A percentile compares a stretch with the other conserved stretches of the same genome.
Evolutionary conservation across 2,888 invertebrate species (phyloP).

Genomic region (Nebria salina): DNA sequence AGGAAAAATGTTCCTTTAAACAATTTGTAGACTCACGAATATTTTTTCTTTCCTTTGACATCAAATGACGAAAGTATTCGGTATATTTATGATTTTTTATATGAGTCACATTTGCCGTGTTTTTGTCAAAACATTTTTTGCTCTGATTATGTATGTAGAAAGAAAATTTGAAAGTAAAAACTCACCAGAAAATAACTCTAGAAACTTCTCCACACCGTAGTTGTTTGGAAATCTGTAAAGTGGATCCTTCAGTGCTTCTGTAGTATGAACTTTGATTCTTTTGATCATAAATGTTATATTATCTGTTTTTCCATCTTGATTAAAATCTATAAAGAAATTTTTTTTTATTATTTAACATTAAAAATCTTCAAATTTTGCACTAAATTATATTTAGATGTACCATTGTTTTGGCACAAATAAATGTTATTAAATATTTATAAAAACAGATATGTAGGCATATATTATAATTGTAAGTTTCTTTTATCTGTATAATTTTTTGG

Average conservation of each 20-base stretch:
- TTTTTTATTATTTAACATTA: neutral
- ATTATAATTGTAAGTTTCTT: neutral
- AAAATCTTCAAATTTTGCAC: neutral
- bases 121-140: too few relatives aligned
- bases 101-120: too few relatives aligned
- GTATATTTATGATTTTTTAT: too few relatives aligned
- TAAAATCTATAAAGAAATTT: slow-evolving; percentile 78
- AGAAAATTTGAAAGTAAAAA: slow-evolving; percentile 41
- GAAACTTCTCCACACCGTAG: slow-evolving; percentile 98
- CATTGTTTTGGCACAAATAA: neutral
- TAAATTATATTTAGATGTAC: neutral
- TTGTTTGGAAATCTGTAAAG: slow-evolving; percentile 91
- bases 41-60: too few relatives aligned
- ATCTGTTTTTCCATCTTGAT: slow-evolving; percentile 90
- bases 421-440: neutral
- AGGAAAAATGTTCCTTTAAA: too few relatives aligned
- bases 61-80: too few relatives aligned
- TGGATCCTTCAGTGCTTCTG: slow-evolving; percentile 84
- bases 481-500: neutral
- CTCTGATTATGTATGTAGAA: too few relatives aligned
- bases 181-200: slow-evolving; percentile 95
- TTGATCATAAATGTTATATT: slow-evolving; percentile 97
- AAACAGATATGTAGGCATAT: neutral
- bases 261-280: slow-evolving; percentile 91
- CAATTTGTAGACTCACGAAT: too few relatives aligned